Evolutionary conservation across 2,888 invertebrate genomes (phyloP), one percentile per base, ranked within the genome.

Genomic region (Ophraella communa): DNA sequence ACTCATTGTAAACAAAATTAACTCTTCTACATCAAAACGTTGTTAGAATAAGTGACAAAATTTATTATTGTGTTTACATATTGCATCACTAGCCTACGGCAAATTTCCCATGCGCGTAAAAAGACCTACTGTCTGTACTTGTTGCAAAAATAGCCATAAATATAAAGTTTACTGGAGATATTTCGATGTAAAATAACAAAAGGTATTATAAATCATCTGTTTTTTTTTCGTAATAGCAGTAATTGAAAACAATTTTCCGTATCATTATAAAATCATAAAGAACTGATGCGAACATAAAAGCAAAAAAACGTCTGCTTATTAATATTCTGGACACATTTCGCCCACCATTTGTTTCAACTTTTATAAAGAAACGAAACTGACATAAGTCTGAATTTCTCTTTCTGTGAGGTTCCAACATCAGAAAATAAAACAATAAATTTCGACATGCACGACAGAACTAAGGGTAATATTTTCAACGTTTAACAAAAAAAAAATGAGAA

Each of bases 401-500:
- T 7, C 33, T 8, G 14, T 21, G 42, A 39, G 23, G 23, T 54
- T 35, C 23, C 14, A 23, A 54, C 54, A 54, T 54, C 39, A 42
- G 14, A 54, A 54, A 54, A 54, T 54, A 54, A 54, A 54, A 54
- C 54, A 54, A 54, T 30, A 54, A 42, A 54, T 54, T 54, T 17
- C 33, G 14, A 55, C 55, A 55, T 55, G 39, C 55, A 42, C 21
- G 55, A 33, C 21, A 39, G 14, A 24, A 23, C 21, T 42, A 23
- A 23, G 18, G 39, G 54, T 54, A 54, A 54, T 39, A 55, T 55
- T 55, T 54, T 55, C 42, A 35, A 30, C 18, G 33, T 55, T 55
- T 55, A 7, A 55, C 20, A 21, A 14, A 55, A 39, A 39, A 33
- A n/a, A n/a, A n/a, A n/a, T n/a, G 42, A 55, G 42, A 21, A 35